Evolutionary conservation across 2,113 vertebrate species (phyloP).

Genomic region (Cyphomyrus plagiostoma): DNA sequence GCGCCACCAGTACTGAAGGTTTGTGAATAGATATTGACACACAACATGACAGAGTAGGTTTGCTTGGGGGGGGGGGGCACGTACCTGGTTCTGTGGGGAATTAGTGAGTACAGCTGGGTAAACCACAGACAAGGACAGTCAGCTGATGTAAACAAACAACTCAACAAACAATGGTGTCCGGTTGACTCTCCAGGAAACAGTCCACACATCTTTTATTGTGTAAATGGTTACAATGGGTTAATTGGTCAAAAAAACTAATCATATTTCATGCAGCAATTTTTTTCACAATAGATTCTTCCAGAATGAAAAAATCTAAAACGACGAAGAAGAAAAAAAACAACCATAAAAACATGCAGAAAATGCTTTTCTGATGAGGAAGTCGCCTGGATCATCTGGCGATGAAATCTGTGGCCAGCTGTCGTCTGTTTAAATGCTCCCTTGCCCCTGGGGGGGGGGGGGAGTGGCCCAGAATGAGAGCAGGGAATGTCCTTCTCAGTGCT

Average conservation of each 20-base stretch:
- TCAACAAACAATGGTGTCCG: background rate
- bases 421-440: background rate
- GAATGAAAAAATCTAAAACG: background rate
- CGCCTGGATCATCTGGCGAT: background rate
- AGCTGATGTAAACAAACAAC: background rate
- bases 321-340: background rate
- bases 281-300: background rate
- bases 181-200: background rate
- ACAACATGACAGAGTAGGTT: background rate
- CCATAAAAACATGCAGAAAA: background rate
- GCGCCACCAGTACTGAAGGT: background rate
- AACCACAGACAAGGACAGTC: background rate
- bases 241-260: background rate
- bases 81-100: background rate
- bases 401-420: background rate
- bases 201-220: background rate
- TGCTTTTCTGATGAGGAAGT: background rate
- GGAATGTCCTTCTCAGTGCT: background rate
- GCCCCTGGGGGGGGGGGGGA: background rate
- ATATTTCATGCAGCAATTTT: background rate
- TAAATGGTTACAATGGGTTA: background rate
- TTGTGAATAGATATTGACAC: background rate
- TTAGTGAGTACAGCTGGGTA: background rate
- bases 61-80: background rate
- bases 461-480: background rate